Percentiles rank a stretch among this genome's conserved stretches.
Conservation (phyloP, 2,797 vertebrate genomes). For the Megalops cyprinoides region DNA sequence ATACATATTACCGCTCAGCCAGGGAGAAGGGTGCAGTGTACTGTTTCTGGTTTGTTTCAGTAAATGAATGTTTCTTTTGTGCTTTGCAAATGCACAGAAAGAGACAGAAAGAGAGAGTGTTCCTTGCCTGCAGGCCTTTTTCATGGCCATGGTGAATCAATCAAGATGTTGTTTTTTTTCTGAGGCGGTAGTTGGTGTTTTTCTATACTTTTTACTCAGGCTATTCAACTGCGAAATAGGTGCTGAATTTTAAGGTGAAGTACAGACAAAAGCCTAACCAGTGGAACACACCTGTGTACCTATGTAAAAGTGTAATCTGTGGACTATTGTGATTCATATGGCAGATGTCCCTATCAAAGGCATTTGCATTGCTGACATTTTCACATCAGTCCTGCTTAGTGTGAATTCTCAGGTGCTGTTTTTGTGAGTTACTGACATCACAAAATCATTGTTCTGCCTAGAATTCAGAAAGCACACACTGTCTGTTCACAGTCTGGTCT, state of each 20-base stretch:
- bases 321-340: background rate
- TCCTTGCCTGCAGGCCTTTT: constrained; percentile 21
- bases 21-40: constrained; percentile 28
- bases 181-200: background rate
- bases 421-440: too few relatives aligned
- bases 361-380: background rate
- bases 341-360: background rate
- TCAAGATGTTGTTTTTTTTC: constrained; percentile 8
- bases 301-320: background rate
- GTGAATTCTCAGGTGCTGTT: too few relatives aligned
- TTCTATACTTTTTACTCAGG: background rate
- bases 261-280: background rate
- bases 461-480: background rate
- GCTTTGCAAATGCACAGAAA: constrained; percentile 1
- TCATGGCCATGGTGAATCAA: constrained; percentile 19
- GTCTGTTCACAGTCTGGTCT: background rate
- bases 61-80: constrained; percentile 41
- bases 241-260: too few relatives aligned
- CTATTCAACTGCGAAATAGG: background rate
- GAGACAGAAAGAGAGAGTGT: background rate
- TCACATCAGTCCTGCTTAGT: background rate
- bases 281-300: background rate
- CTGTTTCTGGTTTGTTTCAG: constrained; percentile 32
- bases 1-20: constrained; percentile 8
- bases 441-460: too few relatives aligned